Percentiles rank a stretch among this genome's conserved stretches.
Conservation (phyloP, 2,797 vertebrate genomes). For the Urocyon cinereoargenteus region DNA sequence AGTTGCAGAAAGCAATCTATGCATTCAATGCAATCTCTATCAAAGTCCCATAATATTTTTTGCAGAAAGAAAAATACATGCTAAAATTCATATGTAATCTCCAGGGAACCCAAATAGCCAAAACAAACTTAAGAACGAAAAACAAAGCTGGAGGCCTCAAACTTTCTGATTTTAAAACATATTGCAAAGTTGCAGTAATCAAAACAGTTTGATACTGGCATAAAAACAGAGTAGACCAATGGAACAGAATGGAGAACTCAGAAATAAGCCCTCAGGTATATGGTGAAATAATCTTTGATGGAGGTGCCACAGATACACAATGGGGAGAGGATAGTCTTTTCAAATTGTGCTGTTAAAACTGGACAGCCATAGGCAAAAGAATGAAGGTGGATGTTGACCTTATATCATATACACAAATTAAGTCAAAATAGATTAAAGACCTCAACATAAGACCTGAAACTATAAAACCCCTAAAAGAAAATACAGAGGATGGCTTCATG, state of each 20-base stretch:
- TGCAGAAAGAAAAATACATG: background rate
- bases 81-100: background rate
- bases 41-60: constrained; percentile 4
- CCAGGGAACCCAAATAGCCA: background rate
- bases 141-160: background rate
- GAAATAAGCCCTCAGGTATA: background rate
- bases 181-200: background rate
- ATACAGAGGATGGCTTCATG: background rate
- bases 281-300: background rate
- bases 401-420: background rate
- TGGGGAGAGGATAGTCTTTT: background rate
- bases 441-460: background rate
- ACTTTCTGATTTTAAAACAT: background rate
- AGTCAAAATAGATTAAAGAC: background rate
- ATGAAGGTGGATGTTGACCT: background rate
- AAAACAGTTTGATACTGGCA: background rate
- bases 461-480: background rate
- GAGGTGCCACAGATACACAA: background rate
- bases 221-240: background rate
- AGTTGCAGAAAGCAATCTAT: background rate
- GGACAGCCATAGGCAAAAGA: background rate
- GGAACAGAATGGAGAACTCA: background rate
- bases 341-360: background rate
- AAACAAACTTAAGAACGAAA: background rate
- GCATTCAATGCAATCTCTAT: background rate